A percentile compares a stretch with the other conserved stretches of the same genome.
These are phyloP conservation scores for Phoebastria nigripes DNA, from an alignment of 2,797 vertebrate genomes.

Conservation along the genomic window DNA sequence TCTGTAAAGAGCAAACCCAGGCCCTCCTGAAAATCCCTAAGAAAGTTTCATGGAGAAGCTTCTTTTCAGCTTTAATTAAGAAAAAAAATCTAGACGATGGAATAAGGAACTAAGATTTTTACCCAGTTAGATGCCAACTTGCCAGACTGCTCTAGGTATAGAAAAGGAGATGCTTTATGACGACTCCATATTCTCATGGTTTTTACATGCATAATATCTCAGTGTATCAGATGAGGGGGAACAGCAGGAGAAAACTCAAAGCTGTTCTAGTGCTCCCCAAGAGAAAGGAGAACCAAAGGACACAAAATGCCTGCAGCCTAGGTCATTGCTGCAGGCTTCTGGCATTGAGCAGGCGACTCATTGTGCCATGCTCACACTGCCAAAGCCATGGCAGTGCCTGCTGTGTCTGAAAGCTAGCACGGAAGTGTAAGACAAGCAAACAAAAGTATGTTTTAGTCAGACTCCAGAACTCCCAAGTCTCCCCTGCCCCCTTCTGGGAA, in stretches of 20 bases:
- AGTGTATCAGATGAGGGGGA: not conserved
- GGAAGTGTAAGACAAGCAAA: not conserved
- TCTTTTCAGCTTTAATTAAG: not conserved
- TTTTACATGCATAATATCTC: not conserved
- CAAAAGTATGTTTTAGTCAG: not conserved
- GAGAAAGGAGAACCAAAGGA: not conserved
- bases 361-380: rapidly evolving
- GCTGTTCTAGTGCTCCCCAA: not conserved
- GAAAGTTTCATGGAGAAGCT: not conserved
- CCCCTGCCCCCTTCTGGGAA: slow-evolving; percentile 65
- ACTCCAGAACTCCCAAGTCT: not conserved
- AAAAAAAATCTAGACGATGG: not conserved
- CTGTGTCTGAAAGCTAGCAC: not conserved
- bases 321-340: not conserved
- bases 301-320: not conserved
- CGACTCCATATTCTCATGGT: not conserved
- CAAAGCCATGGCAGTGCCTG: not conserved
- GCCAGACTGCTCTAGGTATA: not conserved
- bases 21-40: not conserved
- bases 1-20: not conserved
- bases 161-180: not conserved
- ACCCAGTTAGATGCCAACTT: not conserved
- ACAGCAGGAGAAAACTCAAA: not conserved
- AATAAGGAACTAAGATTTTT: not conserved
- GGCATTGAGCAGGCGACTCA: not conserved